phyloP scores from a whole-genome alignment of 2,797 vertebrate genomes.

The Pseudochirops corinnae region DNA sequence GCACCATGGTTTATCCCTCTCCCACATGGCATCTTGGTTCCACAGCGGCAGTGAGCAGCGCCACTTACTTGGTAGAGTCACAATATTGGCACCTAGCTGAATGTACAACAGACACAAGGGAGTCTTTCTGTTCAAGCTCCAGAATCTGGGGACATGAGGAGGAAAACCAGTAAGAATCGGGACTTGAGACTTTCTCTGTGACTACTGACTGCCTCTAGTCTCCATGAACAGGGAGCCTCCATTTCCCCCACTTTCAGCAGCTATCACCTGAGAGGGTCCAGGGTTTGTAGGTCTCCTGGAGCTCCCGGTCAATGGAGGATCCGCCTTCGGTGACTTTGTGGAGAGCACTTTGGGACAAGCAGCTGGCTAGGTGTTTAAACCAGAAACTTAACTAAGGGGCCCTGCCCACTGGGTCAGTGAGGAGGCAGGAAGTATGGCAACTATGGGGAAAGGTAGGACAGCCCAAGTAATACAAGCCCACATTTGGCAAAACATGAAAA shows the following conservation, averaged over 20 bases:
- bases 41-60: slow-evolving; percentile 40
- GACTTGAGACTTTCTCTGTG: slow-evolving; percentile 11
- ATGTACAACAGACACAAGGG: not conserved
- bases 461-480: slow-evolving; percentile 34
- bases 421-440: not conserved
- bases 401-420: not conserved
- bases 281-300: slow-evolving; percentile 32
- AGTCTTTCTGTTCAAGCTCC: slow-evolving; percentile 72
- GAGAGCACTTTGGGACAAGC: slow-evolving; percentile 57
- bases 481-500: slow-evolving; percentile 21
- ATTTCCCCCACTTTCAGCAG: not conserved
- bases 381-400: not conserved
- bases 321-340: slow-evolving; percentile 5
- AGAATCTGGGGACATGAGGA: slow-evolving; percentile 68
- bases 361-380: slow-evolving; percentile 59
- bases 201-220: slow-evolving; percentile 40
- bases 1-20: slow-evolving; percentile 54
- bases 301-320: slow-evolving; percentile 42
- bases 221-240: not conserved
- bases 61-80: slow-evolving; percentile 62
- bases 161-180: slow-evolving; percentile 55
- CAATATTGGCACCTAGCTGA: slow-evolving; percentile 76
- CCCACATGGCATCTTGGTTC: slow-evolving; percentile 42
- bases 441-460: slow-evolving; percentile 30
- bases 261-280: slow-evolving; percentile 43